Percentiles rank a stretch among this genome's conserved stretches.
Conservation (phyloP, 2,797 vertebrate genomes). For the Lacerta agilis region DNA sequence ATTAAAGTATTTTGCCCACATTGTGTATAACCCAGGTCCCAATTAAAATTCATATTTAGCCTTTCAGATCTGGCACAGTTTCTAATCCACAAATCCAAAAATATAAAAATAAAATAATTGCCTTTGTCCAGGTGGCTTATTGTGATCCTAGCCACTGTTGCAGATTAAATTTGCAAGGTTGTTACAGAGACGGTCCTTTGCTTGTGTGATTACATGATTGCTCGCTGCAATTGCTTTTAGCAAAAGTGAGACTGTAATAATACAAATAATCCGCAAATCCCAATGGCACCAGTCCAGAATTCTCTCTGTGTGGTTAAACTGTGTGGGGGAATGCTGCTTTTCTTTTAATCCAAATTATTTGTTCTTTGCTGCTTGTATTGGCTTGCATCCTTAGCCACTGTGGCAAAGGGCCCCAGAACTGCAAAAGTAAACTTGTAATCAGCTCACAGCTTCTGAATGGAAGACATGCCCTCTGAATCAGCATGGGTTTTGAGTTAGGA, state of each 20-base stretch:
- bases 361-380: background rate
- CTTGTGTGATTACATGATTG: constrained; percentile 13
- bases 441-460: constrained; percentile 15
- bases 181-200: background rate
- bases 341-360: background rate
- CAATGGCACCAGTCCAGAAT: constrained; percentile 9
- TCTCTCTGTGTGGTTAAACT: background rate
- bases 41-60: background rate
- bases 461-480: constrained; percentile 29
- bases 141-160: background rate
- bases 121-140: background rate
- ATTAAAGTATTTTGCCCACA: background rate
- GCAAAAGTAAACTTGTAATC: background rate
- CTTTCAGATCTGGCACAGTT: background rate
- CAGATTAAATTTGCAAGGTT: constrained; percentile 19
- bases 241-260: constrained; percentile 11
- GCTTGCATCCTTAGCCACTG: constrained; percentile 20
- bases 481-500: constrained; percentile 8
- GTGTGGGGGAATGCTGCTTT: background rate
- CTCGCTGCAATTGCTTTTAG: constrained; percentile 11
- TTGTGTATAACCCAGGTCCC: background rate
- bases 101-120: background rate
- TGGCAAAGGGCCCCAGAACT: background rate
- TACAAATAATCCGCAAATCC: constrained; percentile 34
- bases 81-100: constrained; percentile 10